A percentile compares a stretch with the other conserved stretches of the same genome.
These are phyloP conservation scores for Platycercus adscitus DNA, from an alignment of 2,113 vertebrate species.

Conservation along the genomic window DNA sequence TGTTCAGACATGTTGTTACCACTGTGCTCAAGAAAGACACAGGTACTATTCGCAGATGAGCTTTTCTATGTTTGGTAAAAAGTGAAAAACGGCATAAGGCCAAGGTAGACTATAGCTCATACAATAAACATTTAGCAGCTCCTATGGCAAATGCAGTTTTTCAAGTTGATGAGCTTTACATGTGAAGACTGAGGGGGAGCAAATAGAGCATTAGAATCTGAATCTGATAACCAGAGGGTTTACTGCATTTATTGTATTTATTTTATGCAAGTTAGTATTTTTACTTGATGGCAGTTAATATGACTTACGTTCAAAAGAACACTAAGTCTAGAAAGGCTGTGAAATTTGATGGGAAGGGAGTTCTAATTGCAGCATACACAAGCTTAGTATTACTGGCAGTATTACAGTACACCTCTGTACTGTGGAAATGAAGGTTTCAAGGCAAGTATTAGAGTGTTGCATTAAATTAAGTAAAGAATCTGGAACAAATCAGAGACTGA, in stretches of 20 bases:
- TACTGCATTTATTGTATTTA: neutral
- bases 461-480: neutral
- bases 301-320: neutral
- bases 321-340: neutral
- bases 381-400: neutral
- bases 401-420: neutral
- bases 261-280: neutral
- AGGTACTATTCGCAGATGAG: neutral
- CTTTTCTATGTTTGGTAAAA: neutral
- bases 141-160: neutral
- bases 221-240: neutral
- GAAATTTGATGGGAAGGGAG: neutral
- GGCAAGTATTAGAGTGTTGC: neutral
- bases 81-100: neutral
- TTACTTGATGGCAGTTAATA: neutral
- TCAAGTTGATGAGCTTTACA: accelerated
- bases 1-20: neutral
- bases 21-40: neutral
- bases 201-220: neutral
- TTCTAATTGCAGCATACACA: neutral
- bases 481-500: neutral
- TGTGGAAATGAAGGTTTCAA: neutral
- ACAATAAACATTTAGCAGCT: neutral
- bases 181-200: neutral
- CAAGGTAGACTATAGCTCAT: neutral